Percentiles rank a stretch among this genome's conserved stretches.
Evolutionary conservation across 2,113 vertebrate species (phyloP).

Genomic region (Archilochus colubris): DNA sequence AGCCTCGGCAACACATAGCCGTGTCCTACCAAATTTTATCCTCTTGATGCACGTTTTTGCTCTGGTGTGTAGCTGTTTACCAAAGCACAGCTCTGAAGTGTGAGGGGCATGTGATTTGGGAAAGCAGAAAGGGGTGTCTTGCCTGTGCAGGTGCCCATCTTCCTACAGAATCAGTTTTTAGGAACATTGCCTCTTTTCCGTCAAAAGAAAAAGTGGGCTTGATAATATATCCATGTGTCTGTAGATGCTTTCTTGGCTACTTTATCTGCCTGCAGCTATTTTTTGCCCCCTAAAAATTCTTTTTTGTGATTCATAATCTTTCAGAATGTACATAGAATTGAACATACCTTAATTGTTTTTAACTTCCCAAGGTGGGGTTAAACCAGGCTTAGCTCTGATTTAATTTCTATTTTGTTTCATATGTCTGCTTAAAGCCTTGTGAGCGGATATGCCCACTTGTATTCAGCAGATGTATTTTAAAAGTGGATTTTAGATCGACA

Average conservation of each 20-base stretch:
- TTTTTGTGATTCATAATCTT: neutral
- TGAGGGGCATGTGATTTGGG: neutral
- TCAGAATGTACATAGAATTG: neutral
- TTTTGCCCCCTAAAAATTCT: neutral
- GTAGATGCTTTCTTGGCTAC: conserved; percentile 39
- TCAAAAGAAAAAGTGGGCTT: conserved; percentile 3
- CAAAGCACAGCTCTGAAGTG: neutral
- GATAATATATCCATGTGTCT: conserved; percentile 1
- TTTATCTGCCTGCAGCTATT: conserved; percentile 27
- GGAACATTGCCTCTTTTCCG: neutral
- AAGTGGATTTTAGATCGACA: neutral
- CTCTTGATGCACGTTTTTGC: neutral
- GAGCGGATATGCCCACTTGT: neutral
- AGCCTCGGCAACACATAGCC: rapidly evolving
- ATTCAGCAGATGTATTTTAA: rapidly evolving
- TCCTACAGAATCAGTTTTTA: neutral
- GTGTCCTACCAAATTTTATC: neutral
- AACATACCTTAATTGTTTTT: neutral
- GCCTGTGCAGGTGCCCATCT: neutral
- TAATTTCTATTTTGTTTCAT: neutral
- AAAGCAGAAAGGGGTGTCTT: neutral
- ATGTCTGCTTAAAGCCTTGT: neutral
- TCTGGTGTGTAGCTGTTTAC: neutral
- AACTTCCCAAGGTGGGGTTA: neutral
- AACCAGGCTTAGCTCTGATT: neutral